Base-by-base conservation (phyloP, 2,113 vertebrate genomes). In the Climacteris rufus region DNA sequence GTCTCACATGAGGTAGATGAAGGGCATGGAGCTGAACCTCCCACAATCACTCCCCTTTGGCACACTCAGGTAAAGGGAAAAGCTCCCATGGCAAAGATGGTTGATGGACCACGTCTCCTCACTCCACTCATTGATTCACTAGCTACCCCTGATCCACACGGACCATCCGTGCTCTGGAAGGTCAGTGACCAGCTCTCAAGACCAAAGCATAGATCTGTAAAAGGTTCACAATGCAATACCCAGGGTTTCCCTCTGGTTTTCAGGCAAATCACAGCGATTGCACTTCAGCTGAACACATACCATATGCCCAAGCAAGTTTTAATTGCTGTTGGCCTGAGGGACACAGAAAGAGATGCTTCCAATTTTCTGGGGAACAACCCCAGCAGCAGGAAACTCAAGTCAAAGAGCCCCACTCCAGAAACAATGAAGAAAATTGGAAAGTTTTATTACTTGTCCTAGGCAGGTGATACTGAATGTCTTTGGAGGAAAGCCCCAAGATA, bases 61-160 rank as follows among this genome's bases (percentile, higher is more conserved):
- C 54, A 84, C 69, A 19, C 5, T 33, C 33, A 42, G 37, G 31
- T n/a, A 57, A 31, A 84, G 31, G 56, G 35, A 49, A 75, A 87
- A 68, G 23, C 24, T 75, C 39, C 39, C 35, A 8, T 11, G 50
- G 42, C 64, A 75, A 40, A 23, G 61, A 68, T 1, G 2, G 2
- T 1, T 14, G 69, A 68, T 50, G 0, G 1, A 40, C 37, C 1
- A 0, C 0, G 0, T 35, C 44, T 47, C 27, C 20, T 61, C 7
- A 0, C 47, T 60, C 33, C 52, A 3, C 28, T 45, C 49, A 7
- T 1, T 1, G 1, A 65, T 37, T 56, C 39, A 22, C 2, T 0
- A 79, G 44, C 52, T 35, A 0, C 16, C 27, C 44, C 15, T 7
- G 40, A 14, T 3, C 49, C 59, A 53, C 20, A 15, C 0, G 1